These are phyloP conservation scores for Synanthedon andrenaeformis DNA, from an alignment of 2,888 invertebrate species.

Conservation along the genomic window DNA sequence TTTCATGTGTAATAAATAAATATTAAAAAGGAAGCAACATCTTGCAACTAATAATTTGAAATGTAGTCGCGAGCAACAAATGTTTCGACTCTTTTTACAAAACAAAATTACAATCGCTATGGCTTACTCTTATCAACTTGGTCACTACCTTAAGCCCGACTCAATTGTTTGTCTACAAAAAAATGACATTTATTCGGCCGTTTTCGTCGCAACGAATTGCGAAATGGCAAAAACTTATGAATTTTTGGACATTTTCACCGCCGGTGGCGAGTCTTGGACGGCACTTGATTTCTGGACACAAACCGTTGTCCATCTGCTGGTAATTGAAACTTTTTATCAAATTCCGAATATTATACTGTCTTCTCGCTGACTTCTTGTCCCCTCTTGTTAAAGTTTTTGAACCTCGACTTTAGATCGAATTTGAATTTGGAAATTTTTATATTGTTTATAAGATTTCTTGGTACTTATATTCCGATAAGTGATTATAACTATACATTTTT, in stretches of 20 bases:
- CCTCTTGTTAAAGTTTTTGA: constrained; percentile 20
- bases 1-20: too few relatives aligned
- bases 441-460: too few relatives aligned
- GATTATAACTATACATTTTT: too few relatives aligned
- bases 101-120: not conserved
- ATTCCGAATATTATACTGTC: constrained; percentile 7
- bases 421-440: too few relatives aligned
- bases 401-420: not conserved
- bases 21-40: too few relatives aligned
- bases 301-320: constrained; percentile 24
- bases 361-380: constrained; percentile 24
- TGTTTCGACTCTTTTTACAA: too few relatives aligned
- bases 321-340: too few relatives aligned
- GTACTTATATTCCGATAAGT: too few relatives aligned
- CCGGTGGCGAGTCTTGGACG: constrained; percentile 16
- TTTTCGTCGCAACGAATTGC: constrained; percentile 32
- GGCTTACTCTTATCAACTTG: not conserved
- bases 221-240: constrained; percentile 30
- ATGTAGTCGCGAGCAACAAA: too few relatives aligned
- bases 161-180: constrained; percentile 34
- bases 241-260: constrained; percentile 34
- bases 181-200: constrained; percentile 38
- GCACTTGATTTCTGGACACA: constrained; percentile 11
- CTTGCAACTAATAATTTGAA: too few relatives aligned
- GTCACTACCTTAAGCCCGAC: constrained; percentile 6